Evolutionary conservation across 1,140 invertebrate species (phyloP).

Genomic region (Stegodyphus mimosarum): DNA sequence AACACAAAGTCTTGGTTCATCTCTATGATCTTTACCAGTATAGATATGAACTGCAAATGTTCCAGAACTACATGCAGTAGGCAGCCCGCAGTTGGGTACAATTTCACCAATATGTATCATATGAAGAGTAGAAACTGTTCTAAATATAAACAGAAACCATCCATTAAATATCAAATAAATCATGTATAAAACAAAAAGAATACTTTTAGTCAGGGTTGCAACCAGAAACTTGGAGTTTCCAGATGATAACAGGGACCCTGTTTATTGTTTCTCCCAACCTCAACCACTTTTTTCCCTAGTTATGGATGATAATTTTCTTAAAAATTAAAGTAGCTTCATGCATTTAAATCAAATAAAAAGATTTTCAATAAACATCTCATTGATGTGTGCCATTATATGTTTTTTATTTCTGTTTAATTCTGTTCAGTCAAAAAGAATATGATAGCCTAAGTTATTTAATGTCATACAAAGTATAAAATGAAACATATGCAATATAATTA

Average conservation of each 20-base stretch:
- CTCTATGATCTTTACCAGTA: conserved; percentile 69
- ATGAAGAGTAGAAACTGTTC: conserved; percentile 43
- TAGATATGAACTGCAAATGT: conserved; percentile 70
- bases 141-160: conserved; percentile 6
- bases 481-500: too few species aligned
- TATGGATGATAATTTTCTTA: too few species aligned
- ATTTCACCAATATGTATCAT: conserved; percentile 63
- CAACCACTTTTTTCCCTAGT: too few species aligned
- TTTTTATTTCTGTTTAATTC: too few species aligned
- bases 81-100: conserved; percentile 69
- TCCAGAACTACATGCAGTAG: conserved; percentile 66
- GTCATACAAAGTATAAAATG: too few species aligned
- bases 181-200: neutral
- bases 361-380: neutral
- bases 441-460: too few species aligned
- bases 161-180: neutral
- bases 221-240: too few species aligned
- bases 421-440: too few species aligned
- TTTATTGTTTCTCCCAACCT: neutral
- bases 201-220: neutral
- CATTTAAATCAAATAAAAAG: neutral
- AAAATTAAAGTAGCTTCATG: too few species aligned
- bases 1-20: conserved; percentile 70
- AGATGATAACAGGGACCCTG: neutral
- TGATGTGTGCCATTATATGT: too few species aligned